Evolutionary conservation across 2,797 vertebrate species (phyloP).

Genomic region (Caiman crocodilus): DNA sequence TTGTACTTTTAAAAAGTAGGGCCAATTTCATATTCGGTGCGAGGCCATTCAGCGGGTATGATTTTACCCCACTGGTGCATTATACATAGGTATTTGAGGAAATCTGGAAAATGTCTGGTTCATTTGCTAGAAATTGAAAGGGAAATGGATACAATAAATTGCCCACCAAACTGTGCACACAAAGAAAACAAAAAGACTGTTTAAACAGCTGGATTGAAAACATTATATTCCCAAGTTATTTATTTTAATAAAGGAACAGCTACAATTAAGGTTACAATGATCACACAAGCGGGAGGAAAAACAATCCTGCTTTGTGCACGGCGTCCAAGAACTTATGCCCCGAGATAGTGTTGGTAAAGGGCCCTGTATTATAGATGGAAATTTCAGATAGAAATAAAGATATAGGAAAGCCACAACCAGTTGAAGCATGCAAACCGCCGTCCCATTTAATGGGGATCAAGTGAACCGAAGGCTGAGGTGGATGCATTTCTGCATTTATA

Average conservation of each 20-base stretch:
- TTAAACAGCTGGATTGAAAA: conserved; percentile 73
- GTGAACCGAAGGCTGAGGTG: not conserved
- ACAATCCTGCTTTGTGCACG: not conserved
- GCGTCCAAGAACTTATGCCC: conserved; percentile 61
- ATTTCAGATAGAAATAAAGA: conserved; percentile 56
- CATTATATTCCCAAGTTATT: conserved; percentile 55
- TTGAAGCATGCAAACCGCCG: not conserved
- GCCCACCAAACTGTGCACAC: not conserved
- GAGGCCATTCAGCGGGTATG: not conserved
- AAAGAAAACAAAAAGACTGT: conserved; percentile 55
- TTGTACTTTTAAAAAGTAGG: not conserved
- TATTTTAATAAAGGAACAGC: conserved; percentile 69
- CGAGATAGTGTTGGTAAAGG: conserved; percentile 5
- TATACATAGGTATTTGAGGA: not conserved
- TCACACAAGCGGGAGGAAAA: conserved; percentile 55
- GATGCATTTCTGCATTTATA: conserved; percentile 53
- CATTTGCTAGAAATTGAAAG: not conserved
- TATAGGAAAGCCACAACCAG: conserved; percentile 27
- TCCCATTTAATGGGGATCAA: conserved; percentile 37
- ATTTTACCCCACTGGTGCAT: not conserved
- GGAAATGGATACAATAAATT: conserved; percentile 52
- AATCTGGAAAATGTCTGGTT: conserved; percentile 55
- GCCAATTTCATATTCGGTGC: accelerated
- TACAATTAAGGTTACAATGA: conserved; percentile 69
- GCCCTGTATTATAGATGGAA: conserved; percentile 46